Conservation (phyloP, 2,113 vertebrate species). For the Meriones unguiculatus region DNA sequence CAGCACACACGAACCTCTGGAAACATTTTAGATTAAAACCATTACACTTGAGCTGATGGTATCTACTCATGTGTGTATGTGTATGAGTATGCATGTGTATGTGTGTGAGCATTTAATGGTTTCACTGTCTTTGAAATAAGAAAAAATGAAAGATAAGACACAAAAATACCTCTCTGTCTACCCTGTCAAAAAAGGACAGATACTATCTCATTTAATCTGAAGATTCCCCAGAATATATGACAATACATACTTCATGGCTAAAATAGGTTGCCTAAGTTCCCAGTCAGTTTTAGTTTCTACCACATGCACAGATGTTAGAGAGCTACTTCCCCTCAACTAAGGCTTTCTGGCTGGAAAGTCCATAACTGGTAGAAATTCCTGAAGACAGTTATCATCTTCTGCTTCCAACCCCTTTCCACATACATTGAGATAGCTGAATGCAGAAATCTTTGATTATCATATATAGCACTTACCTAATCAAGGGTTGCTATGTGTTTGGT, state of each 20-base stretch:
- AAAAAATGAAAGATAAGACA: background rate
- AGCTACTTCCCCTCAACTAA: background rate
- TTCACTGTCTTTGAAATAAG: constrained; percentile 36
- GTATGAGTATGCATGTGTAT: background rate
- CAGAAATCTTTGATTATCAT: background rate
- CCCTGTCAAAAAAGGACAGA: background rate
- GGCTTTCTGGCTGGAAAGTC: background rate
- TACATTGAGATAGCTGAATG: background rate
- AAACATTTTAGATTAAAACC: background rate
- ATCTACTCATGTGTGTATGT: background rate
- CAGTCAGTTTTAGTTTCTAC: background rate
- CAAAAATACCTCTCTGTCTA: background rate
- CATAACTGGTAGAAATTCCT: background rate
- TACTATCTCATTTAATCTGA: background rate
- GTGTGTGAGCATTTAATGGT: background rate
- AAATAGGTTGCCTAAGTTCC: background rate
- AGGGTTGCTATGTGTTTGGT: background rate
- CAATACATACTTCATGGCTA: background rate
- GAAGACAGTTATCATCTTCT: background rate
- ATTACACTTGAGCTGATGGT: background rate
- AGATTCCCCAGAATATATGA: background rate
- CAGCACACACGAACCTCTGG: background rate
- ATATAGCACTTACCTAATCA: background rate
- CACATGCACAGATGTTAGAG: background rate
- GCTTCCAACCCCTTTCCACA: background rate